Base-by-base conservation (phyloP, 1,140 invertebrate genomes). In the Drosophila kikkawai region DNA sequence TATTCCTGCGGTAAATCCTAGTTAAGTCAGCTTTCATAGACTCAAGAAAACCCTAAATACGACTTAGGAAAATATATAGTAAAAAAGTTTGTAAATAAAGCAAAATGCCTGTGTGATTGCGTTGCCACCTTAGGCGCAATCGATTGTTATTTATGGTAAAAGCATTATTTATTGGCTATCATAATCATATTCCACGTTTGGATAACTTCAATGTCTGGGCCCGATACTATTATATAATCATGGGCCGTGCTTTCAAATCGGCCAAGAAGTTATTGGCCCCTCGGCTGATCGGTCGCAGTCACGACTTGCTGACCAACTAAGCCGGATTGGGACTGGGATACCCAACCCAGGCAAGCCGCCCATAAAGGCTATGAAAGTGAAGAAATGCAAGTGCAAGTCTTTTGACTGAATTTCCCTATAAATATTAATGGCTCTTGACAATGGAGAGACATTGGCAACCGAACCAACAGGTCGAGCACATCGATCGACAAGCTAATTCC, bases 341-440 rank as follows among this genome's bases (percentile, higher is more conserved):
- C 69, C 19, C n/a, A 37, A 15, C 50, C 60, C 44, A 41, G 45
- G 22, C 19, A 48, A 15, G 45, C 22, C 3, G 48, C 41, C 63
- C 50, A 67, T 45, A 53, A 50, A 13, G 41, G 5, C 42, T 37
- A 73, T 45, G 83, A 88, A 87, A 87, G 83, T 78, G 80, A 80
- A 67, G 84, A 76, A 59, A 56, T 59, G 83, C 76, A 82, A 79
- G 84, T 82, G 48, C 59, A 69, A 68, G 37, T 56, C 67, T 36
- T 32, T 71, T 45, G 81, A 60, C 29, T 44, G 37, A 19, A 71
- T 60, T 79, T 73, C 57, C 17, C 80, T 87, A 90, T 87, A 87
- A 88, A 84, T 87, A 63, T 61, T 70, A 32, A 63, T 59, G 34
- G 37, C 17, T 41, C 17, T 41, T 9, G 44, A 41, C 57, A 63